Evolutionary conservation across 1,140 invertebrate species (phyloP), one percentile per base, ranked within the genome.

Genomic region (Sipha flava): DNA sequence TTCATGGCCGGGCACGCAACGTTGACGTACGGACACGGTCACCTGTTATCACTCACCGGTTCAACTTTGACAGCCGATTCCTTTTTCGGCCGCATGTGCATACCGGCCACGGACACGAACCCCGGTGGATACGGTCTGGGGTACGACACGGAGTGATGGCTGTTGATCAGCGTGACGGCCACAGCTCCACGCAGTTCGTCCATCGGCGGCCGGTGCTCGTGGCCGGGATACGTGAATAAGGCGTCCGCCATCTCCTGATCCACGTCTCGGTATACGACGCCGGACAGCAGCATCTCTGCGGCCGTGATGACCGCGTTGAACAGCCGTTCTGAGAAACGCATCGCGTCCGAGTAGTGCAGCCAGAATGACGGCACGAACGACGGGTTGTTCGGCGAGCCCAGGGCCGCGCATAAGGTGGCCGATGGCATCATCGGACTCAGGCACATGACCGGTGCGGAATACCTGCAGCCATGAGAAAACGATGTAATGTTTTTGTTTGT

Each of bases 31-130:
- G n/a, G n/a, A n/a, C n/a, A n/a, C n/a, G n/a, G n/a, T n/a, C n/a
- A n/a, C n/a, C n/a, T n/a, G n/a, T 26, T 57, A 57, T 12, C 7
- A 4, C 26, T 2, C 2, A 66, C 62, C 37, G 2, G 37, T 12
- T 66, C 12, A 4, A 66, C n/a, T 9, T 21, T 7, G 1, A 3
- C 6, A 0, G 62, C 23, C 21, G 62, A 16, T 21, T 10, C 5
- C 37, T 4, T 40, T 4, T 43, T n/a, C 3, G 72, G 83, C 12
- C 83, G 81, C 5, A 88, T 82, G 80, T 89, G 89, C 10, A 91
- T 83, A n/a, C 89, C 90, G 7, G 88, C 89, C 26, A 90, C 86
- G 84, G 90, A 88, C 5, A 90, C 83, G 1, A 88, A 81, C 43
- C 86, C 87, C 1, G 89, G 86, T 4, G 86, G 84, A 12, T 83